Conservation (phyloP, 2,113 vertebrate genomes). For the Equus quagga region DNA sequence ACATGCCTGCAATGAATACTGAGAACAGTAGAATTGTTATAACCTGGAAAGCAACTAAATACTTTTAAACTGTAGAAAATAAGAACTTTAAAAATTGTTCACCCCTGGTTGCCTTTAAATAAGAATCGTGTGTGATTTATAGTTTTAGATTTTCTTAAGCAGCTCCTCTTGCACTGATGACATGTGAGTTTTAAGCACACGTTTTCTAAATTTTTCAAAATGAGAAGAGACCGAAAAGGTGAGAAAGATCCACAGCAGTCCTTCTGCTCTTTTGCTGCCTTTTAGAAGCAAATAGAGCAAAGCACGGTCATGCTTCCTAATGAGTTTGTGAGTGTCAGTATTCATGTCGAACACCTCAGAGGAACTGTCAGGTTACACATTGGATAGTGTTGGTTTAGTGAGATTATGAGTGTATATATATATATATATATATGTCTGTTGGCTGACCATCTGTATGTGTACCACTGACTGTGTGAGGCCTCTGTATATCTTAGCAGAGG, state of each 20-base stretch:
- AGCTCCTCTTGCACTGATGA: neutral
- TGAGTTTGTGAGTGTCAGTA: neutral
- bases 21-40: neutral
- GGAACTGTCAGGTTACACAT: neutral
- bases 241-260: neutral
- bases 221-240: neutral
- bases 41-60: neutral
- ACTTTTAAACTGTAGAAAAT: neutral
- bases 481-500: neutral
- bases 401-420: neutral
- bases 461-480: neutral
- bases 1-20: neutral
- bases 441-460: neutral
- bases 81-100: neutral
- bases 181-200: neutral
- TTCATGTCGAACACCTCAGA: neutral
- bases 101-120: neutral
- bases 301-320: neutral
- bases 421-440: neutral
- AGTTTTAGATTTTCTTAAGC: neutral
- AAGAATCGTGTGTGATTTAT: neutral
- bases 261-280: neutral
- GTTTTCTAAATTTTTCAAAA: neutral
- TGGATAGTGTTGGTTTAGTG: neutral
- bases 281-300: neutral